Base-by-base conservation (phyloP, 1,140 invertebrate species). In the Probaryconus sp. region DNA sequence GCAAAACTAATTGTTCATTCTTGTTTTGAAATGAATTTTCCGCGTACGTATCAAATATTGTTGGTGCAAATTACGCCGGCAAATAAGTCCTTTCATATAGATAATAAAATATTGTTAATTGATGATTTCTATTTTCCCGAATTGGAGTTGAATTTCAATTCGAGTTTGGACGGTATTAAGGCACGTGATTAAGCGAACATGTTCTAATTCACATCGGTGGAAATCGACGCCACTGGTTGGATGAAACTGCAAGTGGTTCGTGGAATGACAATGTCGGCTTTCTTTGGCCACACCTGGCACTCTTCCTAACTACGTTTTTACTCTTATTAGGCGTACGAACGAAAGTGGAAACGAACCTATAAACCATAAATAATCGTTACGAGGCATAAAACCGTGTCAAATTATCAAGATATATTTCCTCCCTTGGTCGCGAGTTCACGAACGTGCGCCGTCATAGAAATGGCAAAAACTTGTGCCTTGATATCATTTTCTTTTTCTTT, bases 351-450 rank as follows among this genome's bases (percentile, higher is more conserved):
- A 56, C 69, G 70, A 67, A 70, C 63, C 79, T 79, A 79, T 76
- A 79, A 80, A 70, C 74, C 80, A 79, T 83, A 83, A 83, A 85
- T 78, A 83, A 81, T 79, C 78, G 77, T 83, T 85, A 82, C 60
- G n/a, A 56, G 45, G 69, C 79, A 76, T 76, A 77, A 80, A 77
- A 75, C 65, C 76, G 70, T 74, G 79, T 84, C 76, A 77, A 83
- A 84, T 85, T 81, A 84, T 80, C 76, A 81, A 80, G 76, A 84
- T 80, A 82, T 76, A 84, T 78, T 65, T 71, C 50, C 42, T 18
- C 17, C 18, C 18, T 24, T 6, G 30, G 40, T 50, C 40, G 50
- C 40, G 48, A 48, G 5, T 43, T 45, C 48, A 20, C 67, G 50
- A 56, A 70, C 67, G 67, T 70, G 56, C 50, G 26, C 50, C 37